These are phyloP conservation scores for Aleiodes leptofemur DNA, from an alignment of 2,888 invertebrate species.

Conservation along the genomic window DNA sequence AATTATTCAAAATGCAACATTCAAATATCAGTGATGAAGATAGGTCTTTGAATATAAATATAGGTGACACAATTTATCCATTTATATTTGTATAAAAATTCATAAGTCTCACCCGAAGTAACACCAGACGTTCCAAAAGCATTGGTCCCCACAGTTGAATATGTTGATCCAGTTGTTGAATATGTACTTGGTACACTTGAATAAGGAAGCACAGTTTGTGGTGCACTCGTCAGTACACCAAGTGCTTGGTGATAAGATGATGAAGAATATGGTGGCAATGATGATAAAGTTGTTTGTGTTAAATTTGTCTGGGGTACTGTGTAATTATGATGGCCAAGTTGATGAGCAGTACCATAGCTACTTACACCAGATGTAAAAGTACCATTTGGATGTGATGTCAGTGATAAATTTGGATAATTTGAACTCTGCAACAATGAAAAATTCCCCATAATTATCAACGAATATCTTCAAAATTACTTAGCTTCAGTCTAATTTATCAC, in stretches of 20 bases:
- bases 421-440: conserved; percentile 61
- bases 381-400: conserved; percentile 70
- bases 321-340: conserved; percentile 68
- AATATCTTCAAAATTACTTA: not conserved
- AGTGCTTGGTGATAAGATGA: conserved; percentile 69
- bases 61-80: not conserved
- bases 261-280: conserved; percentile 69
- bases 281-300: conserved; percentile 68
- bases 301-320: conserved; percentile 67
- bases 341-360: conserved; percentile 63
- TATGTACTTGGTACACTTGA: conserved; percentile 70
- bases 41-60: no score
- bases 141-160: conserved; percentile 73
- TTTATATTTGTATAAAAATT: not conserved
- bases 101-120: conserved; percentile 64
- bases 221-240: conserved; percentile 67
- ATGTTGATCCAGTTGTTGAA: conserved; percentile 69
- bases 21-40: not conserved
- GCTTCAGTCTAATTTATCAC: not conserved
- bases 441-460: conserved; percentile 20
- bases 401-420: conserved; percentile 69
- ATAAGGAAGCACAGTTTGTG: conserved; percentile 72
- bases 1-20: not conserved
- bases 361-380: conserved; percentile 68
- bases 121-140: conserved; percentile 70